Conservation (phyloP, 1,140 invertebrate genomes). For the Ostrea denselamellosa region DNA sequence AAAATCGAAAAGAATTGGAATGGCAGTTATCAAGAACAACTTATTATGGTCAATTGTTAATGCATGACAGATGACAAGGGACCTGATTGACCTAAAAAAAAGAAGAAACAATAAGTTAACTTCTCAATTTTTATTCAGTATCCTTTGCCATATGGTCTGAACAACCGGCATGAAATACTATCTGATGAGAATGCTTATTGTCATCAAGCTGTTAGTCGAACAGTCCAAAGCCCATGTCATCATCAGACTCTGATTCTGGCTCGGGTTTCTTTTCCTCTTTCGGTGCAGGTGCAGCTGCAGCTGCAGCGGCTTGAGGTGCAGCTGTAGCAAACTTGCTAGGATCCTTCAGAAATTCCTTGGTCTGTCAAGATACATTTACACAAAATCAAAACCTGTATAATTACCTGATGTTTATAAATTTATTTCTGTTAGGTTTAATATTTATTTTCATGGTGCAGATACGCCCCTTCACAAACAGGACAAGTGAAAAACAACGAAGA, state of each 20-base stretch:
- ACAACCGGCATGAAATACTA: conserved; percentile 35
- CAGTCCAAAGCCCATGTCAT: conserved; percentile 77
- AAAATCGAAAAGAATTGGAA: no score
- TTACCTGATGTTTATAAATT: no score
- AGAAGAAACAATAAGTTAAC: neutral
- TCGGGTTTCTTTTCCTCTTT: conserved; percentile 78
- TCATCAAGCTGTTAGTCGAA: conserved; percentile 76
- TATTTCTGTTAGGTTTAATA: neutral
- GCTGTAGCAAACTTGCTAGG: conserved; percentile 94
- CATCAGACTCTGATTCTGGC: conserved; percentile 76
- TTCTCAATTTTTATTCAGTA: neutral
- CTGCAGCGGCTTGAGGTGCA: conserved; percentile 82
- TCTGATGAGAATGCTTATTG: neutral
- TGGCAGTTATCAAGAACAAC: no score
- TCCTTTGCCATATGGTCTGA: conserved; percentile 38
- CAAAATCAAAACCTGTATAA: no score
- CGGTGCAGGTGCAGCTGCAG: conserved; percentile 80
- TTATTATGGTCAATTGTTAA: no score
- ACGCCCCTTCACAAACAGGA: neutral
- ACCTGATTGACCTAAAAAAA: no score
- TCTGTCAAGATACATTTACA: conserved; percentile 65
- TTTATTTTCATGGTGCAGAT: neutral
- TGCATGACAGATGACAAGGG: no score
- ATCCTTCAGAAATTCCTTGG: conserved; percentile 85
- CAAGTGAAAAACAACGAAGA: no score